Evolutionary conservation across 2,797 vertebrate species (phyloP), one percentile per base, ranked within the genome.

Genomic region (Siniperca obscura): DNA sequence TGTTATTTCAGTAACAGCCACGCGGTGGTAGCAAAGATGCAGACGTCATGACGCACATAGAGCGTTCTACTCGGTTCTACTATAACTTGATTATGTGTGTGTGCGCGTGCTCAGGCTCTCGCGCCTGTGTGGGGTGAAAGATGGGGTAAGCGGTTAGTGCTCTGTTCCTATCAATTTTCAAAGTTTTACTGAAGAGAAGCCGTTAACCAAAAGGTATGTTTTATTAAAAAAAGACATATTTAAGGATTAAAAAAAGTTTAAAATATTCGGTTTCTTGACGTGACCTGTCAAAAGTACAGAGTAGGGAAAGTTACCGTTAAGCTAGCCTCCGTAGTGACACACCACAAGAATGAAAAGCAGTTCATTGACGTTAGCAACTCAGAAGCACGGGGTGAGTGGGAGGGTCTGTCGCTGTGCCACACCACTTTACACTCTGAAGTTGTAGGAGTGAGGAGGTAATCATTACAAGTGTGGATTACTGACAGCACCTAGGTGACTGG

Each of bases 21-120:
- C 90, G 61, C 53, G 91, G 87, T 86, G 91, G 93, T n/a, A 86
- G 90, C 91, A 93, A 67, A 88, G 88, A 21, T 59, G 79, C 36
- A 53, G 42, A 53, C 82, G 78, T 79, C 55, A 76, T 61, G 68
- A 84, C 81, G 78, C 71, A 74, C 76, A 4, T 1, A 7, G 38
- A 48, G 55, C 48, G 10, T 42, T 40, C 8, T 40, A 40, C 30
- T 30, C 30, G 30, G 12, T 27, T 11, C 36, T 0, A 0, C n/a
- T 36, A 0, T 6, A n/a, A 42, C 0, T 8, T 7, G 22, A 50
- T 3, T 30, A 30, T 30, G 67, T 67, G 59, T 44, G 65, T 56
- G 36, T 3, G 46, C n/a, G 42, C n/a, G 12, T 38, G 55, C 50
- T 40, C 25, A 13, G 11, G 27, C 46, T 57, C 30, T 4, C 36